phyloP scores from a whole-genome alignment of 1,140 invertebrate genomes.

The Linepithema humile region DNA sequence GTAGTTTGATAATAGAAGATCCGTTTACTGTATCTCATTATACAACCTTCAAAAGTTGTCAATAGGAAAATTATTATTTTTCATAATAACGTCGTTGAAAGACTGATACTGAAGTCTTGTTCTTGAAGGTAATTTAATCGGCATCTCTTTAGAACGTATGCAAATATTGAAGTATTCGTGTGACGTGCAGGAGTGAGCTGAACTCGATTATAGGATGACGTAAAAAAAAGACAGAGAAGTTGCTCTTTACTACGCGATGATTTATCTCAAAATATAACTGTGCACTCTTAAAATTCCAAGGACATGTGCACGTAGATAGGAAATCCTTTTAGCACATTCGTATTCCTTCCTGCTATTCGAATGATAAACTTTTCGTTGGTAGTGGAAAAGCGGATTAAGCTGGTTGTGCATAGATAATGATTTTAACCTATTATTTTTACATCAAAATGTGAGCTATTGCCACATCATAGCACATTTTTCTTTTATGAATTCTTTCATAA shows the following conservation, averaged over 20 bases:
- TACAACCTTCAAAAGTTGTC: no score
- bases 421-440: not conserved
- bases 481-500: no score
- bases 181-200: not conserved
- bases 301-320: not conserved
- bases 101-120: not conserved
- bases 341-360: not conserved
- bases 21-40: not conserved
- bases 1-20: not conserved
- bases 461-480: not conserved
- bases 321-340: slow-evolving; percentile 7
- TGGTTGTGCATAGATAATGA: not conserved
- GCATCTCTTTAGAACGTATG: not conserved
- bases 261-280: slow-evolving; percentile 20
- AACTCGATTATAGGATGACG: slow-evolving; percentile 3
- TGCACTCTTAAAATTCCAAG: slow-evolving; percentile 14
- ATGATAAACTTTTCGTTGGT: not conserved
- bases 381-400: not conserved
- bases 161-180: not conserved
- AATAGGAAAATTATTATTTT: not conserved
- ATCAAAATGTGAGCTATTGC: not conserved
- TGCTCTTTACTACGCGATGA: not conserved
- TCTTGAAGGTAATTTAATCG: not conserved
- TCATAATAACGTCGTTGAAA: not conserved
- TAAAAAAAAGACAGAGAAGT: not conserved